Evolutionary conservation across 1,140 invertebrate species (phyloP).

Genomic region (Leptoteleia sp.): DNA sequence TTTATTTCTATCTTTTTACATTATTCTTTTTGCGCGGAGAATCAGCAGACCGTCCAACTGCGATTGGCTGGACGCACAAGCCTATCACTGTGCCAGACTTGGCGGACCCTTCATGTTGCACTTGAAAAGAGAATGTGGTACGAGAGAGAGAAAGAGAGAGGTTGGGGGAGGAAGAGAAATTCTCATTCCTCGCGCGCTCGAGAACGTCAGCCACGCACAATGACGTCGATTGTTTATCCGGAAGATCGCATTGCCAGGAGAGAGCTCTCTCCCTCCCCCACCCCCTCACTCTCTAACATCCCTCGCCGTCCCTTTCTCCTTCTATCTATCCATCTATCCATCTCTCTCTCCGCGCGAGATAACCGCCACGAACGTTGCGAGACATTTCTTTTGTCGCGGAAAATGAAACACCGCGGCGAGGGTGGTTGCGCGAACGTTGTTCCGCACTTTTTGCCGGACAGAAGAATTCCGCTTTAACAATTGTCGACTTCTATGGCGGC

Average conservation of each 20-base stretch:
- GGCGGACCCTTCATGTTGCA: conserved; percentile 48
- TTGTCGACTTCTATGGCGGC: conserved; percentile 16
- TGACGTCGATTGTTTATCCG: conserved; percentile 62
- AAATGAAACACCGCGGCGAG: conserved; percentile 41
- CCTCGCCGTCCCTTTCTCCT: no score
- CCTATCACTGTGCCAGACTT: conserved; percentile 59
- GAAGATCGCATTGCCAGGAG: no score
- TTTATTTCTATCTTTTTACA: no score
- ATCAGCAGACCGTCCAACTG: conserved; percentile 60
- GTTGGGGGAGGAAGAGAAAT: conserved; percentile 56
- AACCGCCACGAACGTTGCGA: conserved; percentile 56
- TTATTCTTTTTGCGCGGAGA: conserved; percentile 26
- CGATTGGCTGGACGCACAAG: conserved; percentile 60
- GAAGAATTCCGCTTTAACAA: conserved; percentile 29
- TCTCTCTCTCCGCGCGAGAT: conserved; percentile 54
- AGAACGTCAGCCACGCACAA: conserved; percentile 57
- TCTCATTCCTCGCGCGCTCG: conserved; percentile 33
- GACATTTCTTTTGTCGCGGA: conserved; percentile 58
- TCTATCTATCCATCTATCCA: no score
- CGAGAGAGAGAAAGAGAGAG: no score
- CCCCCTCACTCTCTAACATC: no score
- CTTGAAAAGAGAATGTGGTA: conserved; percentile 61
- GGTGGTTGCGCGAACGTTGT: conserved; percentile 9
- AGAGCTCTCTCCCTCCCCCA: no score
- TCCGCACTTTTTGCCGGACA: conserved; percentile 26